Base-by-base conservation (phyloP, 2,113 vertebrate species). In the Sander lucioperca region DNA sequence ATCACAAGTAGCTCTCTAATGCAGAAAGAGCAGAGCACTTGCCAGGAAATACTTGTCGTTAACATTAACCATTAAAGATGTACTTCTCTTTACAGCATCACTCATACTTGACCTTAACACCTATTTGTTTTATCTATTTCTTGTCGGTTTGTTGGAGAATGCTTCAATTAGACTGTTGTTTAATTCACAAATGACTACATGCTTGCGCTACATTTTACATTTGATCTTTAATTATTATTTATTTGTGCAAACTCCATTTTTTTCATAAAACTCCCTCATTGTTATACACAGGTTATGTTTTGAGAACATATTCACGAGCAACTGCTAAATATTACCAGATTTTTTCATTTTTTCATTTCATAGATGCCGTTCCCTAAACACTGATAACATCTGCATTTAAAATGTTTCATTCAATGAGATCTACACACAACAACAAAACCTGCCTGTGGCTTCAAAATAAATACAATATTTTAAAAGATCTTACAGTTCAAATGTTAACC, bases 51-150 rank as follows among this genome's bases (percentile, higher is more conserved):
- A 79, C 79, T 88, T 82, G 78, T 79, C 63, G 69, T 85, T 73
- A 61, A 81, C 74, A 82, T 90, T 87, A 78, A 78, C 74, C 57
- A 89, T 89, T 90, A 89, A 87, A 77, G 82, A 59, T 78, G 82
- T 33, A 30, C 14, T 82, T 87, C 50, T 50, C 79, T 50, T 59
- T 57, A 27, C 74, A 66, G 59, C 86, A 82, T 78, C 68, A 80
- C 56, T 93, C 87, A 90, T 77, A 78, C 74, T 85, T 90, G 90
- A 91, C 90, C 86, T 81, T 9, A 64, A 79, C 80, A 74, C 68
- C 51, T 80, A 75, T 85, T 90, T 85, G 47, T 88, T 91, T 89
- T 21, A 85, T 88, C 66, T 85, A 43, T n/a, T 72, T 58, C 65
- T 54, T 82, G 85, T 78, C 8, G 47, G 43, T 82, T 88, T 85